A percentile compares a stretch with the other conserved stretches of the same genome.
Conservation (phyloP, 2,888 invertebrate species). For the Protonemura montana region DNA sequence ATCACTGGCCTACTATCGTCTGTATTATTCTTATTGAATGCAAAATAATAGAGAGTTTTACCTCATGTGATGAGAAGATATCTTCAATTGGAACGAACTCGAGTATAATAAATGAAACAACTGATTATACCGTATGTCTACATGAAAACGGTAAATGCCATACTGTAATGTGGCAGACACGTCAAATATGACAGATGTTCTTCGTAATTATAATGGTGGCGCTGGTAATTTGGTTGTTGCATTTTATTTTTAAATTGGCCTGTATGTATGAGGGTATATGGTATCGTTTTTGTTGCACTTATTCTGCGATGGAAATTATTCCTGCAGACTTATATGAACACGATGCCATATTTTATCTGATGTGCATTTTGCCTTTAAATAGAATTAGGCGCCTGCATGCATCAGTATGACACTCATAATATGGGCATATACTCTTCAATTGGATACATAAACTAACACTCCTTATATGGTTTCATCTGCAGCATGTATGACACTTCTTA, state of each 20-base stretch:
- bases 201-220: not conserved
- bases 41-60: not conserved
- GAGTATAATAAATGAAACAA: not conserved
- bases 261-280: not conserved
- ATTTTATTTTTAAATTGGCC: not conserved
- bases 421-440: not conserved
- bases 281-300: not conserved
- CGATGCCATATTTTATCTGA: not conserved
- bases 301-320: too few relatives aligned
- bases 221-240: not conserved
- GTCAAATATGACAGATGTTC: not conserved
- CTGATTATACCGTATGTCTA: not conserved
- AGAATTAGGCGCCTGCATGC: not conserved
- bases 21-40: not conserved
- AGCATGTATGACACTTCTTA: not conserved
- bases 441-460: not conserved
- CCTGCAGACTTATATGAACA: too few relatives aligned
- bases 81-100: not conserved
- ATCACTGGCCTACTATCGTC: not conserved
- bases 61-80: not conserved
- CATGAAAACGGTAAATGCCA: not conserved
- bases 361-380: conserved; percentile 9
- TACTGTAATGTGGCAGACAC: not conserved
- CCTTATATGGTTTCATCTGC: not conserved
- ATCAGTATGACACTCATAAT: not conserved